phyloP scores from a whole-genome alignment of 2,888 invertebrate species.

The Rhingia campestris region DNA sequence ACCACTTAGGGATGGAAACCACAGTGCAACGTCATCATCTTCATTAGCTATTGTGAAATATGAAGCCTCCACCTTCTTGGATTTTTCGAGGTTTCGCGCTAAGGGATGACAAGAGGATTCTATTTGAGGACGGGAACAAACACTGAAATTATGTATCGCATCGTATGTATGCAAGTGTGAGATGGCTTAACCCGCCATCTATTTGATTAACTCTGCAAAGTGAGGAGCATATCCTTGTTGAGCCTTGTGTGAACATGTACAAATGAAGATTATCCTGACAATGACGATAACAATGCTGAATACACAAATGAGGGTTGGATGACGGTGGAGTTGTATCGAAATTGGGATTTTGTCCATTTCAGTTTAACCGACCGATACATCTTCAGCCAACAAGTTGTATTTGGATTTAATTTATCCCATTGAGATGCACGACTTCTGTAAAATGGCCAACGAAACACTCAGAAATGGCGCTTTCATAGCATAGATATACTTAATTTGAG shows the following conservation, averaged over 20 bases:
- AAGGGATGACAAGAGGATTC: constrained; percentile 25
- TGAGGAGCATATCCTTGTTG: constrained; percentile 1
- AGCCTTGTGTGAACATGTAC: constrained; percentile 33
- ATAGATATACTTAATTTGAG: constrained; percentile 13
- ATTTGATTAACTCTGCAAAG: constrained; percentile 23
- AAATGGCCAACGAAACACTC: neutral
- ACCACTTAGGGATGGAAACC: constrained; percentile 63
- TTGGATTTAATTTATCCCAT: constrained; percentile 33
- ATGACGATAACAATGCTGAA: constrained; percentile 27
- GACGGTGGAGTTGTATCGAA: constrained; percentile 23
- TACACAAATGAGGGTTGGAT: constrained; percentile 4
- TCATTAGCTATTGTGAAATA: constrained; percentile 42
- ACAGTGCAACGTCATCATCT: constrained; percentile 40
- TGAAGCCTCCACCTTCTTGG: constrained; percentile 37
- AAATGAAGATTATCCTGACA: constrained; percentile 9
- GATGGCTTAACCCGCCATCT: constrained; percentile 13
- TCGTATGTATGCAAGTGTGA: constrained; percentile 28
- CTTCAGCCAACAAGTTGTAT: constrained; percentile 6
- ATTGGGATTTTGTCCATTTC: constrained; percentile 48
- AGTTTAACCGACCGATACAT: neutral
- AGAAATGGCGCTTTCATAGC: neutral
- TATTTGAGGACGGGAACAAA: constrained; percentile 30
- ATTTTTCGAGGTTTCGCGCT: constrained; percentile 7
- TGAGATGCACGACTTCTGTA: neutral
- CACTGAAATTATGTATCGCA: neutral